Percentiles rank a stretch among this genome's conserved stretches.
These are phyloP conservation scores for Psittacula echo DNA, from an alignment of 2,797 vertebrate species.

Conservation along the genomic window DNA sequence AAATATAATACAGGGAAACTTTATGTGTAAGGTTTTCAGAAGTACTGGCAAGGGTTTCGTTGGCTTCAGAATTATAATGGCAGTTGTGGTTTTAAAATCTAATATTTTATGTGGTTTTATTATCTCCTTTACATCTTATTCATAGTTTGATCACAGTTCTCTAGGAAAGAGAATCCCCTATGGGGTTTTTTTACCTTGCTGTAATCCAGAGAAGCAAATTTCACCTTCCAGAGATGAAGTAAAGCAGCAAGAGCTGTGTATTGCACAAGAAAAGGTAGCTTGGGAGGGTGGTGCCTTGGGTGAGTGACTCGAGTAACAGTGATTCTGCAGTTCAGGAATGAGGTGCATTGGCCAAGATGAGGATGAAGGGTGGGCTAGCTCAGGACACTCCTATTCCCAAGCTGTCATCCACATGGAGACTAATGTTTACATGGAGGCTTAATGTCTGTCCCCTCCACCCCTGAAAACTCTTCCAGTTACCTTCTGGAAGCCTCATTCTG, in stretches of 20 bases:
- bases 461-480: conserved; percentile 39
- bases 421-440: conserved; percentile 45
- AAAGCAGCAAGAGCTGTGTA: neutral
- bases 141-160: neutral
- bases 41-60: neutral
- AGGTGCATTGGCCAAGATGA: conserved; percentile 38
- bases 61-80: neutral
- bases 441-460: conserved; percentile 37
- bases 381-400: conserved; percentile 63
- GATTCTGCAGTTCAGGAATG: conserved; percentile 61
- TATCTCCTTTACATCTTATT: neutral
- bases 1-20: neutral
- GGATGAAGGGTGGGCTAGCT: conserved; percentile 43
- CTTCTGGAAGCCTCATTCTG: conserved; percentile 15
- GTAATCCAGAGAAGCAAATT: neutral
- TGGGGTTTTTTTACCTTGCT: neutral
- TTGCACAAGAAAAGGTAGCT: conserved; percentile 33
- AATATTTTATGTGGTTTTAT: neutral
- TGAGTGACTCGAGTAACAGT: conserved; percentile 1
- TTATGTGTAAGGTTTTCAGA: neutral
- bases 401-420: conserved; percentile 39
- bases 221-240: neutral
- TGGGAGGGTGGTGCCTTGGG: conserved; percentile 22
- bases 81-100: neutral
- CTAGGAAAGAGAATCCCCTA: neutral